Evolutionary conservation across 2,888 invertebrate species (phyloP), one percentile per base, ranked within the genome.

Genomic region (Cephus spinipes): DNA sequence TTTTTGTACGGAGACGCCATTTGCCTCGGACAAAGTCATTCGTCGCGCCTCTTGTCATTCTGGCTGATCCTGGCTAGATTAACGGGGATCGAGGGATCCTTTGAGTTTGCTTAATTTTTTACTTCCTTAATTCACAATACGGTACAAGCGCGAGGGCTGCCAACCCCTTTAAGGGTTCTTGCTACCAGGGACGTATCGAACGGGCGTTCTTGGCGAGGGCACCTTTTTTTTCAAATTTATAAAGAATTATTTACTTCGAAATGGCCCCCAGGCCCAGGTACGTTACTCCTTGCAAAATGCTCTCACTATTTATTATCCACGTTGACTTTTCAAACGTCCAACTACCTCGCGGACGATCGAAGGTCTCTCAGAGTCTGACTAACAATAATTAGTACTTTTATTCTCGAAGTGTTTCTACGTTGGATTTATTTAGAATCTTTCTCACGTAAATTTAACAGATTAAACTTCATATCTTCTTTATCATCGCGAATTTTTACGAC

Each of bases 1-100:
- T 32, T 40, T 79, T 79, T 77, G 77, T 73, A 73, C 77, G 78
- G 33, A 33, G 71, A 55, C 40, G 40, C 40, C 40, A 55, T 55
- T 55, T 55, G 23, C 40, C 40, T 9, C 40, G 40, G 40, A 6
- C 23, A 12, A 11, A 15, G 40, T 55, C 23, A 15, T 55, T 1
- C 23, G 23, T 23, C 23, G 23, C 23, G 40, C 15, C 15, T 40
- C 1, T 55, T 40, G 12, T 15, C 15, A 23, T 23, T 55, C 40
- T 15, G 4, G 40, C 4, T 23, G 9, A 55, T 23, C 40, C 40
- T 55, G 9, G 40, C 9, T 55, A 23, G 23, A 23, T 9, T 2
- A 9, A 55, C 40, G 1, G 40, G 40, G 40, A 55, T 55, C 40
- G 23, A 6, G 40, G 40, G 40, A 55, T 15, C 23, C 40, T 23